Percentiles rank a stretch among this genome's conserved stretches.
These are phyloP conservation scores for Notodonta ziczac DNA, from an alignment of 2,888 invertebrate species.

Conservation along the genomic window DNA sequence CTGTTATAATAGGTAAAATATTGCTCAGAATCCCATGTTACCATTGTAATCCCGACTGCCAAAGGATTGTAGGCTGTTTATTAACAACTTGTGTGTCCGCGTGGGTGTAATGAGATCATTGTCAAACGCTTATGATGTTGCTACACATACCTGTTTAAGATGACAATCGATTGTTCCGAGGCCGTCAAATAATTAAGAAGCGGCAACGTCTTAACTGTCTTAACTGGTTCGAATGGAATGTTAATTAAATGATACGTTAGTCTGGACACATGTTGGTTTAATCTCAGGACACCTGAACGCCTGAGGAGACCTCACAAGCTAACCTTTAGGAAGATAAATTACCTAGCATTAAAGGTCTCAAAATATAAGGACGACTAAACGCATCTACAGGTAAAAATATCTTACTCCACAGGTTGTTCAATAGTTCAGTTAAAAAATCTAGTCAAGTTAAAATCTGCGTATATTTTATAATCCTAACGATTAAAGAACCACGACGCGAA, in stretches of 20 bases:
- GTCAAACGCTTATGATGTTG: constrained; percentile 26
- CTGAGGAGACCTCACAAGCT: neutral
- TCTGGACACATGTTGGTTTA: neutral
- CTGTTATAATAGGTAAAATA: too few species aligned
- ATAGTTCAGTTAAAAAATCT: too few species aligned
- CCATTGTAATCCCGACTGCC: neutral
- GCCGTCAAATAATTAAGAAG: constrained; percentile 4
- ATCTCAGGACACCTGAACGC: neutral
- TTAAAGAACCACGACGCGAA: neutral
- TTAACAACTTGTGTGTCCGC: constrained; percentile 32
- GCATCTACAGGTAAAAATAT: too few species aligned
- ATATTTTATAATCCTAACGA: neutral
- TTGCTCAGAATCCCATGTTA: neutral
- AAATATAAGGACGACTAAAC: too few species aligned
- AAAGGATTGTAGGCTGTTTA: constrained; percentile 27
- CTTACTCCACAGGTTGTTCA: too few species aligned
- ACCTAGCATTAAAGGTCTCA: too few species aligned
- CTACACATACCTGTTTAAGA: constrained; percentile 14
- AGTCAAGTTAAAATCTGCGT: neutral
- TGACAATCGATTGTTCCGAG: constrained; percentile 26
- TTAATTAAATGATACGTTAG: constrained; percentile 3
- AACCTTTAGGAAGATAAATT: too few species aligned
- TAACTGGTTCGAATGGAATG: constrained; percentile 1
- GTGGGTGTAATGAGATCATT: constrained; percentile 65
- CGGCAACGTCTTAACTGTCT: constrained; percentile 2